These are phyloP conservation scores for Cyclina sinensis DNA, from an alignment of 1,140 invertebrate genomes.

Conservation along the genomic window DNA sequence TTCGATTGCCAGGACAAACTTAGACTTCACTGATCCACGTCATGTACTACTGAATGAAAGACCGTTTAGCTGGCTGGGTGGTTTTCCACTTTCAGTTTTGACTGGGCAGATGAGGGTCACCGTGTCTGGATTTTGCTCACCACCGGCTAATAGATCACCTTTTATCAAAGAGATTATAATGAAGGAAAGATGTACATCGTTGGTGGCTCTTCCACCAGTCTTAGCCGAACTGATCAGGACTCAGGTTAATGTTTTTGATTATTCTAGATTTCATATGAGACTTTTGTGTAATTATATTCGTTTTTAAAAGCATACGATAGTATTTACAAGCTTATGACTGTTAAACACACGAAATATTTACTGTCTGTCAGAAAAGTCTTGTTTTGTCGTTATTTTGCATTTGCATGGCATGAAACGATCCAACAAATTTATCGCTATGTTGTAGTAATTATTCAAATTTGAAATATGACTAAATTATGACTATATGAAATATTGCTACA, in stretches of 20 bases:
- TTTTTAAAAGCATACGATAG: no score
- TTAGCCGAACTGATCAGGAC: background rate
- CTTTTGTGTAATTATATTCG: no score
- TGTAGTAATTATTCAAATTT: no score
- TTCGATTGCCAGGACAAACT: background rate
- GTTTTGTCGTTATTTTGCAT: no score
- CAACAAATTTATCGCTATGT: no score
- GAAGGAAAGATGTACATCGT: background rate
- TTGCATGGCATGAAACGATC: no score
- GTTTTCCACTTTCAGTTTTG: constrained; percentile 31
- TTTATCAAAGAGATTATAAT: background rate
- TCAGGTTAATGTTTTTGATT: constrained; percentile 18
- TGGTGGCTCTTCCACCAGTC: background rate
- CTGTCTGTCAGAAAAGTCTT: no score
- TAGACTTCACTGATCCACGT: background rate
- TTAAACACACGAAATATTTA: no score
- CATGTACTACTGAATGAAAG: constrained; percentile 9
- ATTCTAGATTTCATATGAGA: no score
- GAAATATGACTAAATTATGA: no score
- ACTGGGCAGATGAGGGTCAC: constrained; percentile 13
- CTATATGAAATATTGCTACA: no score
- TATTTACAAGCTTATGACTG: no score
- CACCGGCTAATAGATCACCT: background rate
- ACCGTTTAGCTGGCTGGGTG: constrained; percentile 36
- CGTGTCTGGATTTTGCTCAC: constrained; percentile 4